Evolutionary conservation across 2,888 invertebrate genomes (phyloP).

Genomic region (Beris chalybata): DNA sequence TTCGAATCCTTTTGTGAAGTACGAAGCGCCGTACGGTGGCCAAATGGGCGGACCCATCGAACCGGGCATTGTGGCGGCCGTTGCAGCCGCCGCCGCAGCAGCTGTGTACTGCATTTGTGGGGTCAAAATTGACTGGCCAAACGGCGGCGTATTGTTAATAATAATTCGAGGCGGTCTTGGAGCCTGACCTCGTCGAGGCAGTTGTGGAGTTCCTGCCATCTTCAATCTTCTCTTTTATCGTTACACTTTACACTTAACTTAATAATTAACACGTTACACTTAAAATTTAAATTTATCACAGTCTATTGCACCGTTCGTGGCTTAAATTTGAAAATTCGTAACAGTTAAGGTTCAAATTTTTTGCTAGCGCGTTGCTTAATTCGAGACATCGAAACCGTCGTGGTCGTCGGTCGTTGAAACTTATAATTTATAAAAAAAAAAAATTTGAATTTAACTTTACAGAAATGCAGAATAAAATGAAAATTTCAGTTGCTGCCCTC

Average conservation of each 20-base stretch:
- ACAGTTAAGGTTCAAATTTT: too few relatives aligned
- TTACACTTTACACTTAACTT: slow-evolving; percentile 7
- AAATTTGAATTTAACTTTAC: too few relatives aligned
- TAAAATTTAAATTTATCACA: slow-evolving; percentile 7
- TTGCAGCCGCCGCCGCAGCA: slow-evolving; percentile 24
- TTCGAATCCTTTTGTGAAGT: slow-evolving; percentile 69
- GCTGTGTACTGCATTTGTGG: slow-evolving; percentile 19
- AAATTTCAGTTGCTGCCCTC: too few relatives aligned
- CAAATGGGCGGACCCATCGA: slow-evolving; percentile 40
- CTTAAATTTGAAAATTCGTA: too few relatives aligned
- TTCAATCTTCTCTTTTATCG: neutral
- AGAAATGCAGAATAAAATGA: too few relatives aligned
- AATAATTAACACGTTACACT: slow-evolving; percentile 4
- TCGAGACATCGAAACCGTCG: too few relatives aligned
- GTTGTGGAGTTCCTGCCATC: slow-evolving; percentile 38
- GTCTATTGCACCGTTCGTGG: too few relatives aligned
- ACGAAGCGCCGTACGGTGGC: slow-evolving; percentile 53
- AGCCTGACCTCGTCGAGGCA: slow-evolving; percentile 40
- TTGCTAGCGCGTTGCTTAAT: too few relatives aligned
- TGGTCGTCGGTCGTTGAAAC: too few relatives aligned
- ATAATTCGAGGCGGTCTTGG: slow-evolving; percentile 52
- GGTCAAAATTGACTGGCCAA: slow-evolving; percentile 37
- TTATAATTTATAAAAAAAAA: too few relatives aligned
- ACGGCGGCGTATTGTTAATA: slow-evolving; percentile 44
- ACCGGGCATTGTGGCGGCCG: slow-evolving; percentile 46